Evolutionary conservation across 2,797 vertebrate species (phyloP), one percentile per base, ranked within the genome.

Genomic region (Rhabdophis nuchalis): DNA sequence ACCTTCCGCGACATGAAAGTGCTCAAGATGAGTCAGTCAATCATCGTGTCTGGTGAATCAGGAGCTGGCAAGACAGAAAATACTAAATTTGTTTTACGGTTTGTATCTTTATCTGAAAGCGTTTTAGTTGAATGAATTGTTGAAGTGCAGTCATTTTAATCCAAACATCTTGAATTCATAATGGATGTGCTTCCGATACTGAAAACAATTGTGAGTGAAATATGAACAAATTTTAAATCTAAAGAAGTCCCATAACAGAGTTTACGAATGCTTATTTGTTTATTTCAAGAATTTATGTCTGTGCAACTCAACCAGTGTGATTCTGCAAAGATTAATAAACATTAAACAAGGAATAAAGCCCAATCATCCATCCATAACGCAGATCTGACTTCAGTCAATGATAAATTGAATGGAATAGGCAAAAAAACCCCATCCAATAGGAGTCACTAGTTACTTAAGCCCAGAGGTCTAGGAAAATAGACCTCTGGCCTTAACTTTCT

Each of bases 41-140:
- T 99, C 96, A 99, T 99, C 93, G 99, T 99, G 86, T 99, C 99
- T 93, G 99, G 99, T 95, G 99, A 99, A 98, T 99, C 99, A 1
- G 99, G 99, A 94, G 99, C 99, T 94, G 99, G 99, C 95, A 99
- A 99, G 97, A 99, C 99, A 18, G 99, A 99, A 98, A 99, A 99
- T 96, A 99, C 99, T 68, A 99, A 99, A 97, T 99, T 99, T 98
- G 98, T 99, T 96, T 97, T 99, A 95, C 98, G 99, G 99, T 99
- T 95, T 95, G 96, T 98, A 89, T 91, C 57, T 85, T 57, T 25
- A 9, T 46, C 23, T 88, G 46, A 46, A 85, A 85, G 23, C 11
- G 13, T 61, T 85, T 90, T 53, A 29, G 3, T 46, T 61, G 32
- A 85, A 36, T 85, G 82, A 61, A 87, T 82, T 0, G 41, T 36